Base-by-base conservation (phyloP, 2,888 invertebrate species). In the Perithous albicinctus region DNA sequence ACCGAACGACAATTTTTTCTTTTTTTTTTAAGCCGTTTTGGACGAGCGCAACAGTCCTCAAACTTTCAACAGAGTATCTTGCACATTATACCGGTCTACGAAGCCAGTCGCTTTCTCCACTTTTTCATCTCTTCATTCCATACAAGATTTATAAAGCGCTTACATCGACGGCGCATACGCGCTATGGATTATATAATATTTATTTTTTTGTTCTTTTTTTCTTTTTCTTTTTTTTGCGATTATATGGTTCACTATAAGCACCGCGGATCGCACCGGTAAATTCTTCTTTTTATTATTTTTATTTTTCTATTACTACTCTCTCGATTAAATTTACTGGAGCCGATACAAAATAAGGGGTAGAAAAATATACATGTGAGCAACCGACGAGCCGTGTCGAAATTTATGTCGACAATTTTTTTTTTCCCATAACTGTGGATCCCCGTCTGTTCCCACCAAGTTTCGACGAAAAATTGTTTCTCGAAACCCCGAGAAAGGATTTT, bases 321-420 rank as follows among this genome's bases (percentile, higher is more conserved):
- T 80, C 64, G 67, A 82, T 74, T 78, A 67, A 59, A 80, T 82
- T 82, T 56, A 73, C 43, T 67, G 63, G 74, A 75, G 77, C 75
- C 77, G 80, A 82, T 82, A 84, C 79, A 84, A 82, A 78, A 84
- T 80, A 80, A 82, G 66, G 80, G 82, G 84, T 82, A 84, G 82
- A 84, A 84, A 84, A 82, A 84, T 84, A 84, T 79, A 80, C 77
- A 77, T 82, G 75, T 84, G 79, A 80, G 84, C 82, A 84, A 80
- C 48, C 64, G 82, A 77, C 69, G 64, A 82, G 63, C 64, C 64
- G 15, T 69, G 35, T 70, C 69, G 64, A 80, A 70, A 75, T 67
- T 63, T 63, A 5, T 35, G 35, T 35, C 48, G 32, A 72, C 43
- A 29, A 15, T 73, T 35, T 66, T n/a, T n/a, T n/a, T n/a, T n/a